A percentile compares a stretch with the other conserved stretches of the same genome.
Conservation (phyloP, 1,140 invertebrate genomes). For the Drosophila setifemur region DNA sequence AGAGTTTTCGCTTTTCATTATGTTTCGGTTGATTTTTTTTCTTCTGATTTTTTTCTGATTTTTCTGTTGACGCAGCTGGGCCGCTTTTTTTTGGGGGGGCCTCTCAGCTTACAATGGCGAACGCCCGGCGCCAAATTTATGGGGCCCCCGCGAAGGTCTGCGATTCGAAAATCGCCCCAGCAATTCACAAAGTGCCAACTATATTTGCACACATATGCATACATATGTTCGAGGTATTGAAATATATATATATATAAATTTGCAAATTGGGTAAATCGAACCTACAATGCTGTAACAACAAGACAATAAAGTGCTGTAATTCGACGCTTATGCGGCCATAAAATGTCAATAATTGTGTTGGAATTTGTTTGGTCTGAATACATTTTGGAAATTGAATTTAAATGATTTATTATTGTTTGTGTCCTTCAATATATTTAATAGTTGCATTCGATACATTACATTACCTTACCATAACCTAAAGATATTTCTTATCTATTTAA, state of each 20-base stretch:
- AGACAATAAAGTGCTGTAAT: constrained; percentile 42
- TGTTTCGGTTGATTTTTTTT: constrained; percentile 1
- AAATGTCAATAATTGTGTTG: constrained; percentile 13
- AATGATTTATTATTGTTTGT: too few species aligned
- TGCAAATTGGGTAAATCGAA: constrained; percentile 6
- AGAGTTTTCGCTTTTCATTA: constrained; percentile 13
- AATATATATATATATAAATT: constrained; percentile 3
- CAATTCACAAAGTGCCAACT: constrained; percentile 11
- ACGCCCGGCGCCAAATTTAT: constrained; percentile 45
- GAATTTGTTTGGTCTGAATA: neutral
- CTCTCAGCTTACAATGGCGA: constrained; percentile 59
- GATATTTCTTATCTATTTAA: neutral
- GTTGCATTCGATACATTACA: neutral
- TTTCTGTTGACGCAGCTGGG: constrained; percentile 66
- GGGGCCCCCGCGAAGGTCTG: constrained; percentile 59
- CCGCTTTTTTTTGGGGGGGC: constrained; percentile 32
- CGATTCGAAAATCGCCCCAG: constrained; percentile 10
- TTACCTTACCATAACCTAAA: neutral
- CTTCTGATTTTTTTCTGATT: constrained; percentile 2
- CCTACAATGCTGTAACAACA: constrained; percentile 34
- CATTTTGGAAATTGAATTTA: neutral
- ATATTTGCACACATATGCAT: constrained; percentile 3
- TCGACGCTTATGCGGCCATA: constrained; percentile 9
- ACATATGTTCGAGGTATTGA: neutral
- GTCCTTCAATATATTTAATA: too few species aligned